Percentiles rank a stretch among this genome's conserved stretches.
Conservation (phyloP, 1,140 invertebrate genomes). For the Mamestra configurata region DNA sequence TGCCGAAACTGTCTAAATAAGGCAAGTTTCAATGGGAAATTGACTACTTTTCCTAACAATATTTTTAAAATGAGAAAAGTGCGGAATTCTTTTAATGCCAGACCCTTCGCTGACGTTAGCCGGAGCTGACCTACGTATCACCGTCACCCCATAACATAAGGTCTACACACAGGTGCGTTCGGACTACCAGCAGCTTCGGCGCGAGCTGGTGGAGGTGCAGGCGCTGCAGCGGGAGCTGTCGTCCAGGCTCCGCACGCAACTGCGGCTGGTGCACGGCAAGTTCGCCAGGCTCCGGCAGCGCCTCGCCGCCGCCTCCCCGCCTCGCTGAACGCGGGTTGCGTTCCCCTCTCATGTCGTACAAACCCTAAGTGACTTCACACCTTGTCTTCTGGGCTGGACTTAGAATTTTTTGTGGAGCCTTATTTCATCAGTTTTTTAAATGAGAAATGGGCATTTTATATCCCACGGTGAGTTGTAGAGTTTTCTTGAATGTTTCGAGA, state of each 20-base stretch:
- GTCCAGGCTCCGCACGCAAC: constrained; percentile 80
- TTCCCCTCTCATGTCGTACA: constrained; percentile 35
- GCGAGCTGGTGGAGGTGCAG: constrained; percentile 85
- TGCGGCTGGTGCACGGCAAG: constrained; percentile 84
- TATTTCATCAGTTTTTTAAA: background rate
- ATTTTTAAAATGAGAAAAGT: too few relatives aligned
- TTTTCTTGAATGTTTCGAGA: background rate
- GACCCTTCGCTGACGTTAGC: constrained; percentile 6
- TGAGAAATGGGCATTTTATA: background rate
- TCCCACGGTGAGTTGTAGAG: background rate
- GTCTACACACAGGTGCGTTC: constrained; percentile 78
- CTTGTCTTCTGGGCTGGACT: constrained; percentile 24
- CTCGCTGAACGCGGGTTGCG: constrained; percentile 66
- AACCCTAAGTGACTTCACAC: constrained; percentile 12
- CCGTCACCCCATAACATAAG: background rate
- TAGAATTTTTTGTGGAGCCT: background rate
- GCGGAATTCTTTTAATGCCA: too few relatives aligned
- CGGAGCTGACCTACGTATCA: constrained; percentile 1
- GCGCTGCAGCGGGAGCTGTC: constrained; percentile 84
- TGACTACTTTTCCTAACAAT: too few relatives aligned
- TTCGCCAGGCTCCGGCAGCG: constrained; percentile 83
- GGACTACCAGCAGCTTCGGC: constrained; percentile 85
- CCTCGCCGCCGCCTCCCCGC: constrained; percentile 79
- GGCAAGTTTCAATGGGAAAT: too few relatives aligned
- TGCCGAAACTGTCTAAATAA: background rate